Conservation (phyloP, 2,797 vertebrate genomes). For the Cirrhinus molitorella region DNA sequence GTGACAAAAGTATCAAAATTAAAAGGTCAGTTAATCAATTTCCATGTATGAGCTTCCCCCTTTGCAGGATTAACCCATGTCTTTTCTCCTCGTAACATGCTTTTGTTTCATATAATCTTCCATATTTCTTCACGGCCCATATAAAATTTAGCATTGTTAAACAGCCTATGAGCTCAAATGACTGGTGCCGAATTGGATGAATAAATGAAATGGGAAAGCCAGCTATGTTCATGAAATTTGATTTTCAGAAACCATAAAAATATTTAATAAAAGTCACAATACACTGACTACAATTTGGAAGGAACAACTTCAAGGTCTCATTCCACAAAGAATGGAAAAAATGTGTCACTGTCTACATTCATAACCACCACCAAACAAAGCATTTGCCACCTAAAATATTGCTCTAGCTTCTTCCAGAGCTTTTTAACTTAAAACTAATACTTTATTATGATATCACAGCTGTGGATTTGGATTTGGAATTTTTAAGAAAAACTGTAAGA, state of each 20-base stretch:
- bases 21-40: constrained; percentile 41
- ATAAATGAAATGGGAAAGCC: constrained; percentile 15
- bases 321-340: neutral
- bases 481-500: neutral
- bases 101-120: constrained; percentile 18
- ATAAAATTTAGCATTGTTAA: constrained; percentile 9
- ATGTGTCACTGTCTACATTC: neutral
- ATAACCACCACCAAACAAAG: neutral
- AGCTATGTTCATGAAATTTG: neutral
- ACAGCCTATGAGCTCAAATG: constrained; percentile 18
- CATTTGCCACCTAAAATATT: neutral
- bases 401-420: neutral
- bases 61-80: constrained; percentile 46
- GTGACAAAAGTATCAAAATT: constrained; percentile 43
- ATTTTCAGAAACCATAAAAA: neutral
- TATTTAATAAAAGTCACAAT: constrained; percentile 23
- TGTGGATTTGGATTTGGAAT: too few relatives aligned
- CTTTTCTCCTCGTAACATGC: constrained; percentile 40
- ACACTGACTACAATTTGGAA: constrained; percentile 12
- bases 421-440: neutral
- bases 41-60: constrained; percentile 23
- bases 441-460: neutral
- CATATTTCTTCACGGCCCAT: neutral
- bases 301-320: constrained; percentile 15
- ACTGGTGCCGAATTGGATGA: constrained; percentile 29